These are phyloP conservation scores for Aporrectodea caliginosa DNA, from an alignment of 1,140 invertebrate genomes.

Conservation along the genomic window DNA sequence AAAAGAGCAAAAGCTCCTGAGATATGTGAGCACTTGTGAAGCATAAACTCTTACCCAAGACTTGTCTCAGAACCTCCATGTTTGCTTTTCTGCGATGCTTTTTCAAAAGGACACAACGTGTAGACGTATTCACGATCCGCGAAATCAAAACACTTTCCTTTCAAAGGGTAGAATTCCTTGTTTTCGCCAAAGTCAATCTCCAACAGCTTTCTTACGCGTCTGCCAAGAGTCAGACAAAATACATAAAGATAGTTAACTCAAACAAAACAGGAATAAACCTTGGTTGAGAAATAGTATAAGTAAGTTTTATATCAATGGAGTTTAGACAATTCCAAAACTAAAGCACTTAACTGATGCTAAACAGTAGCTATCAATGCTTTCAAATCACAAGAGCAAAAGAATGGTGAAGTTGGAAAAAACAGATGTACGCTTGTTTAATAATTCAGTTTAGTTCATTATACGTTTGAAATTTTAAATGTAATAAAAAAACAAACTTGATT, in stretches of 20 bases:
- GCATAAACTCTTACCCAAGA: conserved; percentile 53
- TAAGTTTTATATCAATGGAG: no score
- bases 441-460: not conserved
- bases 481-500: conserved; percentile 67
- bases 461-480: not conserved
- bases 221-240: conserved; percentile 31
- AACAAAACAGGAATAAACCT: no score
- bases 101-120: conserved; percentile 84
- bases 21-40: no score
- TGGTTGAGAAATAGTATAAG: not conserved
- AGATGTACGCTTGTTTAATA: not conserved
- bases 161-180: conserved; percentile 80
- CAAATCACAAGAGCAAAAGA: not conserved
- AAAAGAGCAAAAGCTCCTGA: no score
- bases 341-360: not conserved
- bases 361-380: not conserved
- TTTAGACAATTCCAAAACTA: no score
- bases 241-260: no score
- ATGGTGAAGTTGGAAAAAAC: not conserved
- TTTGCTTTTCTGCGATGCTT: conserved; percentile 77
- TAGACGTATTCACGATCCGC: conserved; percentile 93
- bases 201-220: conserved; percentile 56
- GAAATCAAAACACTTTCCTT: conserved; percentile 87
- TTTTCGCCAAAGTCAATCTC: conserved; percentile 85
- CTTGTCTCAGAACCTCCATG: conserved; percentile 57